Percentiles rank a stretch among this genome's conserved stretches.
These are phyloP conservation scores for Erethizon dorsatum DNA, from an alignment of 2,797 vertebrate genomes.

Conservation along the genomic window DNA sequence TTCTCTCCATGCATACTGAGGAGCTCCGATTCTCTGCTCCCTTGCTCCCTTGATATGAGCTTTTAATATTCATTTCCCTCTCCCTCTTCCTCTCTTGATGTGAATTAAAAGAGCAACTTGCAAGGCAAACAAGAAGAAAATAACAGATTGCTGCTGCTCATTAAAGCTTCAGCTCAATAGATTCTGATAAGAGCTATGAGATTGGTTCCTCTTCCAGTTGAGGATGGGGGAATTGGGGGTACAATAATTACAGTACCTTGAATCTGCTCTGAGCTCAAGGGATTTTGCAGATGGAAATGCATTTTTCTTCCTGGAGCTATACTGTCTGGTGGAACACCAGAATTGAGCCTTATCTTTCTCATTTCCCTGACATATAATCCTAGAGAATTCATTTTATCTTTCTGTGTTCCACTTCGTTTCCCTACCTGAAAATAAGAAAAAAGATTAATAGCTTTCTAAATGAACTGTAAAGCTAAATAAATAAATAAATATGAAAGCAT, in stretches of 20 bases:
- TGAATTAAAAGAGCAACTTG: slow-evolving; percentile 83
- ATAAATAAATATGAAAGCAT: slow-evolving; percentile 54
- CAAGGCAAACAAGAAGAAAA: slow-evolving; percentile 81
- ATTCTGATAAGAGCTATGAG: slow-evolving; percentile 66
- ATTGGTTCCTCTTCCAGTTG: neutral
- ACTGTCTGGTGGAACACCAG: slow-evolving; percentile 17
- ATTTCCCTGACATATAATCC: slow-evolving; percentile 61
- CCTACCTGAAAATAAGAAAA: slow-evolving; percentile 38
- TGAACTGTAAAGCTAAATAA: slow-evolving; percentile 53
- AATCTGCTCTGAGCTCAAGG: slow-evolving; percentile 40
- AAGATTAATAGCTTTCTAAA: slow-evolving; percentile 19
- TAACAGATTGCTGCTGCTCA: slow-evolving; percentile 80
- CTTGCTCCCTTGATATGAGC: slow-evolving; percentile 57
- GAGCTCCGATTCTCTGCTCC: slow-evolving; percentile 60
- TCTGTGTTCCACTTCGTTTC: slow-evolving; percentile 59
- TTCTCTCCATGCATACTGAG: slow-evolving; percentile 63
- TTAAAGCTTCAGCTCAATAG: slow-evolving; percentile 71
- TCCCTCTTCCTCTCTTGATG: slow-evolving; percentile 73
- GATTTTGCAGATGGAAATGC: slow-evolving; percentile 38
- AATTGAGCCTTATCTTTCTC: slow-evolving; percentile 39
- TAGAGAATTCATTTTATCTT: slow-evolving; percentile 55
- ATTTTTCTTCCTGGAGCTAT: slow-evolving; percentile 62
- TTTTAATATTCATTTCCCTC: slow-evolving; percentile 83
- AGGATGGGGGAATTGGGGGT: neutral
- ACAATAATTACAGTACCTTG: neutral